Base-by-base conservation (phyloP, 2,797 vertebrate species). In the Pogoniulus pusillus region DNA sequence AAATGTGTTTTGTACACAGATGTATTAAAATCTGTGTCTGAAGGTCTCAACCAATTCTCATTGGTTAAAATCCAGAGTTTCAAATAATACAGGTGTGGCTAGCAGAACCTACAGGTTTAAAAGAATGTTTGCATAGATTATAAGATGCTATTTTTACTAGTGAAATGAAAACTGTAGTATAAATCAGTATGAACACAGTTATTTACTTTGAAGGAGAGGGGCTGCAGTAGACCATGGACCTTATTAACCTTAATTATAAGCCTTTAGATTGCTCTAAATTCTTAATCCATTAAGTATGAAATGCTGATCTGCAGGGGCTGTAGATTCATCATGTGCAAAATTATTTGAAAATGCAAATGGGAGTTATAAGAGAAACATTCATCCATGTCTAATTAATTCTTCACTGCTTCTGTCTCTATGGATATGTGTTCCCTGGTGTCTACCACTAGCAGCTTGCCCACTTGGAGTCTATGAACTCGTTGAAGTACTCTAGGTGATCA, bases 161-260 rank as follows among this genome's bases (percentile, higher is more conserved):
- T 8, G 16, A 69, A 69, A 88, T 88, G 37, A 83, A 86, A 93
- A 93, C 88, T 75, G 63, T 81, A 77, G 88, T 88, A 62, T 63
- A 72, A 90, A 83, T 3, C 83, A 78, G 32, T 80, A 70, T 34
- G 60, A 89, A 69, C 19, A 27, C 0, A 1, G 70, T 68, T 87
- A 93, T 82, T 90, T 92, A 74, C 62, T 68, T 82, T 7, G 3
- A 73, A 90, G 75, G 75, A 93, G 76, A 70, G 39, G 72, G 87
- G 62, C 72, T 92, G 69, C 69, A 93, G 72, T 62, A 89, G 58
- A 82, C 57, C 64, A 22, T 4, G 74, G 86, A 80, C 87, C 90
- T 93, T 74, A 91, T 89, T 94, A 93, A 87, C 87, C 85, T 85
- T 82, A 91, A 90, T 93, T 96, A 91, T 85, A 84, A 87, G 69